Conservation (phyloP, 2,797 vertebrate genomes). For the Rhynchotus rufescens region DNA sequence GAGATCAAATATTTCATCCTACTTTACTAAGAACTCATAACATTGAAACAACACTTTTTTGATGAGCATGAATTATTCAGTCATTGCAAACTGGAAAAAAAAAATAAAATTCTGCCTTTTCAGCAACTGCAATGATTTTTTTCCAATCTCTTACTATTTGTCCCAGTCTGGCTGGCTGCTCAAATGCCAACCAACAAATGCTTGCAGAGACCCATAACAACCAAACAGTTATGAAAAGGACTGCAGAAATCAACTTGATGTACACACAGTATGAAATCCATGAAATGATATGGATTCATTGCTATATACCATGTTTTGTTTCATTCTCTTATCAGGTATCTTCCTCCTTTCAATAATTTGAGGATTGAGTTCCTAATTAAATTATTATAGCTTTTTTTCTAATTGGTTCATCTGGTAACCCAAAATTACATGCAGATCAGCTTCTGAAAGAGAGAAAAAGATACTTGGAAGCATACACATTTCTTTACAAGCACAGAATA, state of each 20-base stretch:
- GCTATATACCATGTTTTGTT: neutral
- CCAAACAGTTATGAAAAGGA: neutral
- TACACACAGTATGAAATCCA: neutral
- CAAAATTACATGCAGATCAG: neutral
- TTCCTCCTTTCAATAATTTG: neutral
- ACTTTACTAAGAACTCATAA: neutral
- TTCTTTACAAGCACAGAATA: neutral
- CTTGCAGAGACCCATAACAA: neutral
- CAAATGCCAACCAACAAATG: neutral
- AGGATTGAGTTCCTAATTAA: neutral
- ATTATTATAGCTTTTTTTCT: neutral
- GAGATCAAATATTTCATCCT: neutral
- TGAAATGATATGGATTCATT: neutral
- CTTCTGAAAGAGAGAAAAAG: neutral
- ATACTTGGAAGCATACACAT: neutral
- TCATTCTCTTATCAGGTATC: neutral
- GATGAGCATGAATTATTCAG: neutral
- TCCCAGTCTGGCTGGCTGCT: neutral
- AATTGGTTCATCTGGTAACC: neutral
- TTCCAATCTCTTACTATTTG: neutral
- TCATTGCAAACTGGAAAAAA: neutral
- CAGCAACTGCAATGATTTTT: neutral
- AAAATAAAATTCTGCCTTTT: neutral
- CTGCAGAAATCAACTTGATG: neutral
- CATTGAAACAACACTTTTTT: neutral